Conservation (phyloP, 2,888 invertebrate species). For the Drosophila parthenogenetica region DNA sequence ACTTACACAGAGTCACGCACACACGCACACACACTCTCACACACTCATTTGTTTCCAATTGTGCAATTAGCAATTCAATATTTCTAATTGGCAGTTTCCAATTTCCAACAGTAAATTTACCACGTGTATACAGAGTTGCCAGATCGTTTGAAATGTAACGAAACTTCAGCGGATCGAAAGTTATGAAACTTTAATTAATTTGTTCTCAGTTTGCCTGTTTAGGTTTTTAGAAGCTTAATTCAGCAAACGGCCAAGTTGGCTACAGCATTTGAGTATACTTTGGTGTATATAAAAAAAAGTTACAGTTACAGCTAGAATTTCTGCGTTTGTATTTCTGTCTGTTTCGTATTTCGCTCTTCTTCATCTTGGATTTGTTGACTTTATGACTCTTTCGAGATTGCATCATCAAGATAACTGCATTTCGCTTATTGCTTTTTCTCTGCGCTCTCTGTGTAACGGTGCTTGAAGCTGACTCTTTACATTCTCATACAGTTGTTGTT, state of each 20-base stretch:
- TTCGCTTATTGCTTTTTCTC: neutral
- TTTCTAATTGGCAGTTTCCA: conserved; percentile 20
- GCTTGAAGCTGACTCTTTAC: neutral
- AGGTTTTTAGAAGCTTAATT: no score
- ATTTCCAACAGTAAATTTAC: neutral
- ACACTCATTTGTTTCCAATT: conserved; percentile 2
- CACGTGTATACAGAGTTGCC: no score
- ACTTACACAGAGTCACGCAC: neutral
- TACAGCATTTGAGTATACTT: no score
- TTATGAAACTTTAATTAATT: no score
- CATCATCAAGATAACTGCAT: conserved; percentile 34
- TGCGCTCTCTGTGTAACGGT: neutral
- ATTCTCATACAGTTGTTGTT: neutral
- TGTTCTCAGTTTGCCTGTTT: no score
- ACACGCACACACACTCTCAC: neutral
- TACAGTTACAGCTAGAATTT: neutral
- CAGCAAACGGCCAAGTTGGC: no score
- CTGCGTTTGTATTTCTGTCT: neutral
- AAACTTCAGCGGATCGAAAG: no score
- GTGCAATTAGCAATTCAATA: conserved; percentile 16
- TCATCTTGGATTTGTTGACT: conserved; percentile 7
- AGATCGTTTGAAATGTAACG: no score
- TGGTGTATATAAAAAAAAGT: neutral
- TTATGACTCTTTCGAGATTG: conserved; percentile 32
- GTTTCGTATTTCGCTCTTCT: neutral